Percentiles rank a stretch among this genome's conserved stretches.
phyloP scores from a whole-genome alignment of 1,140 invertebrate genomes.

The Calliopsis andreniformis region DNA sequence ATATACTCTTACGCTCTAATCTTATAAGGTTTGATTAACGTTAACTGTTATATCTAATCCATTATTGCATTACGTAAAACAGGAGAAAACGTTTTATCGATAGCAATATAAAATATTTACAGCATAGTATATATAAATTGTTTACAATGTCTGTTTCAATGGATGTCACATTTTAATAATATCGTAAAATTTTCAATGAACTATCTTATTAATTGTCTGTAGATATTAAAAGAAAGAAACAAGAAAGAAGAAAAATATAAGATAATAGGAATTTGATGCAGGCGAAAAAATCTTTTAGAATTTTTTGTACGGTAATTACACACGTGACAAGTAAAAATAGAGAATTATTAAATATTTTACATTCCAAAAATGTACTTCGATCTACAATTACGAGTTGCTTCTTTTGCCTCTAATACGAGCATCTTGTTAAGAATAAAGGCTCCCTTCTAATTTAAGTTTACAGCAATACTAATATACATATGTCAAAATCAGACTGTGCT shows the following conservation, averaged over 20 bases:
- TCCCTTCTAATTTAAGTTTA: constrained; percentile 4
- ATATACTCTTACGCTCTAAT: constrained; percentile 11
- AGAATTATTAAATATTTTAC: constrained; percentile 19
- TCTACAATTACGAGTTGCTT: background rate
- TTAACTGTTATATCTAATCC: constrained; percentile 36
- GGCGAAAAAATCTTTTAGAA: background rate
- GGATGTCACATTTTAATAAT: constrained; percentile 33
- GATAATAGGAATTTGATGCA: background rate
- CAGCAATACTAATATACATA: background rate
- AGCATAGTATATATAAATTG: constrained; percentile 20
- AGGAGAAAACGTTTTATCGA: constrained; percentile 9
- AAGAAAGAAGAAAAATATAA: background rate
- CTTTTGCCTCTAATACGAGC: constrained; percentile 7
- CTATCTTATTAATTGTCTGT: constrained; percentile 21
- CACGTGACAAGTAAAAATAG: background rate
- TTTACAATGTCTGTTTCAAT: constrained; percentile 39
- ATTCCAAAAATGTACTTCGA: constrained; percentile 34
- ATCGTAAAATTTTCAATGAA: constrained; percentile 15
- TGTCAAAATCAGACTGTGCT: background rate
- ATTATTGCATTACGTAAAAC: constrained; percentile 14
- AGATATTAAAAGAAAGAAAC: background rate
- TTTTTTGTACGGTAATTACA: constrained; percentile 30
- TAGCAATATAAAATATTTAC: constrained; percentile 43
- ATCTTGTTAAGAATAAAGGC: background rate
- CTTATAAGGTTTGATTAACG: constrained; percentile 37